Evolutionary conservation across 2,797 vertebrate species (phyloP).

Genomic region (Decapterus maruadsi): DNA sequence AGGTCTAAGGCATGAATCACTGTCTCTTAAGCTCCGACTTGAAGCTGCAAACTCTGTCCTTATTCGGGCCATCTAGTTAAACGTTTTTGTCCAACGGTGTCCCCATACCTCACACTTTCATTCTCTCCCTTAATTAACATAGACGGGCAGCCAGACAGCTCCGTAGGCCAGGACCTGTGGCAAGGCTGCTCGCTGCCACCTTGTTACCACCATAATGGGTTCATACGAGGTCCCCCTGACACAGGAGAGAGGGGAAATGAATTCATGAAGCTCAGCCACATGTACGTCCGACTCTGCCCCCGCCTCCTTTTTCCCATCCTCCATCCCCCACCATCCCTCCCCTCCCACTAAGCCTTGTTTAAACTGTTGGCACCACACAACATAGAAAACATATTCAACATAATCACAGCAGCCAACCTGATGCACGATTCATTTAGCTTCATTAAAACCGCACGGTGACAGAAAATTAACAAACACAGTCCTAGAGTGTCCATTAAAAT

Average conservation of each 20-base stretch:
- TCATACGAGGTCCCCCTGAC: constrained; percentile 71
- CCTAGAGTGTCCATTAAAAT: constrained; percentile 67
- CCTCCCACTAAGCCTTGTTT: constrained; percentile 42
- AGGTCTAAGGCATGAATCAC: constrained; percentile 20
- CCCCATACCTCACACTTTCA: constrained; percentile 59
- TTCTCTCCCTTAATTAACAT: constrained; percentile 78
- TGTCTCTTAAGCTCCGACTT: constrained; percentile 45
- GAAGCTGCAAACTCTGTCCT: constrained; percentile 37
- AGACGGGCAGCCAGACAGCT: constrained; percentile 76
- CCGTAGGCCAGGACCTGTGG: constrained; percentile 63
- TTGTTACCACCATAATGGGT: constrained; percentile 78
- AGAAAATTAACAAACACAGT: constrained; percentile 68
- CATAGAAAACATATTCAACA: constrained; percentile 54
- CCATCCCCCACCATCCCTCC: not conserved
- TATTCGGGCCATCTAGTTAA: constrained; percentile 46
- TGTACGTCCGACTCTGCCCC: constrained; percentile 55
- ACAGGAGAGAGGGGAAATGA: constrained; percentile 60
- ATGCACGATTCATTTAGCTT: constrained; percentile 64
- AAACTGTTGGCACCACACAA: constrained; percentile 48
- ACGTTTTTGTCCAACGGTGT: constrained; percentile 61
- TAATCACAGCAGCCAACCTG: constrained; percentile 54
- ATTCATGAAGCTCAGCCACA: constrained; percentile 53
- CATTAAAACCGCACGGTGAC: constrained; percentile 58
- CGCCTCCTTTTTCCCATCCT: constrained; percentile 51
- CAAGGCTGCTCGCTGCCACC: constrained; percentile 77